Base-by-base conservation (phyloP, 2,797 vertebrate species). In the Nannoperca obscura region DNA sequence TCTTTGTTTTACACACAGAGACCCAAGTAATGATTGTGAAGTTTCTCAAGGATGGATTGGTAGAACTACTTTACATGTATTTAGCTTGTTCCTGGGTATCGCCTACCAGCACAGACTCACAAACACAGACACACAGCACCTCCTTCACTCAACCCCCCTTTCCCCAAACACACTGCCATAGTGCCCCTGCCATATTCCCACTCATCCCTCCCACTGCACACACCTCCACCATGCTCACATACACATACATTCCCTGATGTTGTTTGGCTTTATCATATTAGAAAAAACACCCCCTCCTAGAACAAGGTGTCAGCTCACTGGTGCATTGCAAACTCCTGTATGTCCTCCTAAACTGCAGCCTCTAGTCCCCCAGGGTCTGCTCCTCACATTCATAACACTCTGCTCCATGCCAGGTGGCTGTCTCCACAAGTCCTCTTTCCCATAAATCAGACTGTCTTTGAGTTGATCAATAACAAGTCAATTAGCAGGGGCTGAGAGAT, bases 381-480 rank as follows among this genome's bases (percentile, higher is more conserved):
- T 84, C 86, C 90, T 78, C 89, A 89, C 86, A 93, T 93, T 92
- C 88, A 93, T 88, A 94, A 94, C 90, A 87, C 83, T 60, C 76
- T 4, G 64, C 85, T 91, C 74, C 47, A 78, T 84, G 91, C 94
- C 95, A 96, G 95, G 93, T 95, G 94, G 93, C 89, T 94, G 93
- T 94, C 92, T 91, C 80, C 83, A 60, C 83, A 84, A 86, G 84
- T 90, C 84, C 71, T 83, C 88, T 84, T 86, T 24, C 83, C 87
- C 94, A 94, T 95, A 92, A 92, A 95, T 95, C 94, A 96, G 92
- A 92, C 94, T 92, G 93, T 89, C 92, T 86, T 91, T 90, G 89
- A 90, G 83, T 93, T 95, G 93, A 96, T 95, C 94, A 95, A 95
- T 96, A 96, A 95, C 95, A 95, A 95, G 93, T 94, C 92, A 93